A percentile compares a stretch with the other conserved stretches of the same genome.
phyloP scores from a whole-genome alignment of 2,113 vertebrate species.

The Clupea harengus region DNA sequence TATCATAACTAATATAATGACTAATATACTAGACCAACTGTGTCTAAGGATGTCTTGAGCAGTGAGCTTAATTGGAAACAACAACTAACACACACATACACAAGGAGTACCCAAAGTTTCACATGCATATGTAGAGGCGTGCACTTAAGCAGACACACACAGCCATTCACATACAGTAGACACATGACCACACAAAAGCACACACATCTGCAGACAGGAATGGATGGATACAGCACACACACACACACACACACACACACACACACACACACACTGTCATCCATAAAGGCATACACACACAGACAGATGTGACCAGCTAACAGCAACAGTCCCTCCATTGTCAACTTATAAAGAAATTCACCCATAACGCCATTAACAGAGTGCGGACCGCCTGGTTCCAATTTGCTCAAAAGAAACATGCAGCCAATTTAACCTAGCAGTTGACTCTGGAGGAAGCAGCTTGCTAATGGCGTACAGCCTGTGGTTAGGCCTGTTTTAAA shows the following conservation, averaged over 20 bases:
- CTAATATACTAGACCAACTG: too few relatives aligned
- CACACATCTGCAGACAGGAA: conserved; percentile 34
- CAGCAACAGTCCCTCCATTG: conserved; percentile 69
- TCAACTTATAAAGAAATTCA: conserved; percentile 69
- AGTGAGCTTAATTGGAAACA: conserved; percentile 64
- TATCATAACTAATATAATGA: neutral
- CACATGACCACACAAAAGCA: conserved; percentile 29
- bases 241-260: neutral
- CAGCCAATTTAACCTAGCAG: conserved; percentile 56
- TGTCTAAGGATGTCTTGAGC: neutral
- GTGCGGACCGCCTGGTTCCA: conserved; percentile 68
- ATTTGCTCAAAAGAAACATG: conserved; percentile 60
- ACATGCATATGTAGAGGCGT: neutral
- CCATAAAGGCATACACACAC: neutral
- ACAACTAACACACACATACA: conserved; percentile 45
- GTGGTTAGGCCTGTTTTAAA: conserved; percentile 67
- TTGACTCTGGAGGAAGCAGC: conserved; percentile 58
- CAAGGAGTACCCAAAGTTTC: neutral
- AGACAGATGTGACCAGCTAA: conserved; percentile 38
- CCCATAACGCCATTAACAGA: conserved; percentile 67
- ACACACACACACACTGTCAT: neutral
- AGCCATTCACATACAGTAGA: conserved; percentile 35
- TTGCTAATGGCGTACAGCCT: conserved; percentile 66
- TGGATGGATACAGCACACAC: neutral
- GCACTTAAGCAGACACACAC: conserved; percentile 38